A percentile compares a stretch with the other conserved stretches of the same genome.
phyloP scores from a whole-genome alignment of 1,140 invertebrate genomes.

The Palaemon carinicauda region DNA sequence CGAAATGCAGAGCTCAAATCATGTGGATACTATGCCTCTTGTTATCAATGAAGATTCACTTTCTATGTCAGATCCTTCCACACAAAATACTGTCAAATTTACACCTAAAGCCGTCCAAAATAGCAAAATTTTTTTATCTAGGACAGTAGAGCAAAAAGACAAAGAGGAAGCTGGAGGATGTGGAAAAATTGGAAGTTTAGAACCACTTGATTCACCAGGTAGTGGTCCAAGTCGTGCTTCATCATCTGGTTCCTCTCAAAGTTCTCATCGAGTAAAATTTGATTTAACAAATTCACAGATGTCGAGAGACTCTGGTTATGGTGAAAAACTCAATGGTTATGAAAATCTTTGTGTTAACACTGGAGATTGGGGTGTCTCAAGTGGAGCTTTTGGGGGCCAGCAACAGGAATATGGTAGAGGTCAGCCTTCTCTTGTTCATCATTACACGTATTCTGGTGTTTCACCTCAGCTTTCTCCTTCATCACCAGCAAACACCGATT shows the following conservation, averaged over 20 bases:
- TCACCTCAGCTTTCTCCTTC: constrained; percentile 47
- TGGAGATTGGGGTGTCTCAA: constrained; percentile 54
- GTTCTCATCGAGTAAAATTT: constrained; percentile 37
- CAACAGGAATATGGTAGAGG: constrained; percentile 62
- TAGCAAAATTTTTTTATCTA: neutral
- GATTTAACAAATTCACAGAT: constrained; percentile 56
- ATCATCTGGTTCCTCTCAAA: constrained; percentile 39
- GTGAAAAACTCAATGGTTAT: constrained; percentile 61
- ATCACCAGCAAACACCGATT: constrained; percentile 40
- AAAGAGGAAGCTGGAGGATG: constrained; percentile 1
- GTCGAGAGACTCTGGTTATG: constrained; percentile 60
- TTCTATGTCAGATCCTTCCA: neutral
- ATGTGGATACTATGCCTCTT: constrained; percentile 2
- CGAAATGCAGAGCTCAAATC: constrained; percentile 14
- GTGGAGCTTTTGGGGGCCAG: constrained; percentile 52
- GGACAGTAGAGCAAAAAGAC: neutral
- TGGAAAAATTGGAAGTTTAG: constrained; percentile 6
- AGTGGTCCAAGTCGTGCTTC: constrained; percentile 30
- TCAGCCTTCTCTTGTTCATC: constrained; percentile 57
- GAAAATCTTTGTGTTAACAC: constrained; percentile 59
- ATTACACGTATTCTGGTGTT: constrained; percentile 60
- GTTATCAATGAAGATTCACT: neutral
- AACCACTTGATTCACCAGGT: constrained; percentile 31
- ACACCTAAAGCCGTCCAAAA: constrained; percentile 26
- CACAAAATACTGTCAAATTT: neutral